Percentiles rank a stretch among this genome's conserved stretches.
Conservation (phyloP, 1,140 invertebrate genomes). For the Phthorimaea operculella region DNA sequence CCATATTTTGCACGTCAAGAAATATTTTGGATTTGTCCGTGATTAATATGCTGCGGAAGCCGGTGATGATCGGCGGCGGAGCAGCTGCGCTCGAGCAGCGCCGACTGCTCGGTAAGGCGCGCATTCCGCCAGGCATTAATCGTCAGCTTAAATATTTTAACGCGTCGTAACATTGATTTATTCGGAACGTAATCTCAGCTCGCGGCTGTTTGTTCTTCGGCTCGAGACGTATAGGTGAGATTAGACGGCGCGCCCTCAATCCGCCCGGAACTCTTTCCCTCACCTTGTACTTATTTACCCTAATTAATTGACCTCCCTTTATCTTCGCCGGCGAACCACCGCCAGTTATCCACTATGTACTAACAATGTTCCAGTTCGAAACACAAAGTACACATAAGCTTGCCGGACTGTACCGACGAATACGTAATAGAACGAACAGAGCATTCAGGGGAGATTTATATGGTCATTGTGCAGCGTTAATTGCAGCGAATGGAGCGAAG, state of each 20-base stretch:
- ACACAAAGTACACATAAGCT: conserved; percentile 8
- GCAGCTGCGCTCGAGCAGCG: conserved; percentile 37
- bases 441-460: conserved; percentile 59
- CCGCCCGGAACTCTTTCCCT: conserved; percentile 26
- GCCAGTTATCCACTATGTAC: not conserved
- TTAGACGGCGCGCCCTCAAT: conserved; percentile 45
- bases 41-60: conserved; percentile 40
- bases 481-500: conserved; percentile 56
- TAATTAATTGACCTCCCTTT: conserved; percentile 36
- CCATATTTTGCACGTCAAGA: conserved; percentile 1
- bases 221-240: conserved; percentile 65
- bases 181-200: conserved; percentile 61
- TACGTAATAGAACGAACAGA: conserved; percentile 40
- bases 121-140: conserved; percentile 58
- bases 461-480: conserved; percentile 61
- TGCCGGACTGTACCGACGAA: conserved; percentile 19
- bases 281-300: conserved; percentile 30
- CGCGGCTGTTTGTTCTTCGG: conserved; percentile 64
- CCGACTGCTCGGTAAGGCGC: conserved; percentile 48
- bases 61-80: conserved; percentile 30
- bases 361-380: not conserved
- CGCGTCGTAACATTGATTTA: conserved; percentile 68
- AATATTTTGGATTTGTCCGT: conserved; percentile 16
- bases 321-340: conserved; percentile 14
- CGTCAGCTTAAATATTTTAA: conserved; percentile 68